Base-by-base conservation (phyloP, 1,140 invertebrate genomes). In the Eubasilissa regina region DNA sequence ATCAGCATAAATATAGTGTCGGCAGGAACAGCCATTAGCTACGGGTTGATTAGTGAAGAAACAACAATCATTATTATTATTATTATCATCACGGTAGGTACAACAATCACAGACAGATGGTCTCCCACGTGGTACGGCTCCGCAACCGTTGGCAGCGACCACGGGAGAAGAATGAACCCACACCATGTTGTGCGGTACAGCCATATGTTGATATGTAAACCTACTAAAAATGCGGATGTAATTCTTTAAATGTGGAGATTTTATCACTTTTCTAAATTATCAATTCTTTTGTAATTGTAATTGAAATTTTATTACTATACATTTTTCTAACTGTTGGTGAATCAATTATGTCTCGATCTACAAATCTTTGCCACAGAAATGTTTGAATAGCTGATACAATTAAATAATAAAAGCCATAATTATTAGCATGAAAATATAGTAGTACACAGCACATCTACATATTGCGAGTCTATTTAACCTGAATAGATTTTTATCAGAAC, bases 51-150 rank as follows among this genome's bases (percentile, higher is more conserved):
- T 51, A 12, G n/a, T 13, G 48, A 12, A 51, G 48, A 12, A 51
- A 13, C 48, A 51, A 8, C 48, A 51, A 51, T 51, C 25, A 35
- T 35, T 35, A 15, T 58, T 64, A 64, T n/a, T 21, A 51, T 51
- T 6, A 35, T 35, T 35, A 15, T 58, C 35, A 64, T n/a, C 60
- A 43, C 35, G 19, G 9, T 21, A 11, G 17, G 55, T 58, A 58
- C 55, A 58, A 58, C 55, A 58, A 58, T 58, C 55, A 15, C 55
- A 64, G 60, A 35, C 60, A 64, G 60, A 64, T 64, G 60, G 25
- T 64, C 25, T 64, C 60, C 60, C 60, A 43, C 60, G 25, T 64
- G 35, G 25, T 6, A n/a, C 12, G 4, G 21, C 15, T 35, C 58
- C 13, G 60, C 60, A 43, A 64, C 60, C 60, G 60, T 64, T 64